Percentiles rank a stretch among this genome's conserved stretches.
phyloP scores from a whole-genome alignment of 2,797 vertebrate genomes.

The Platalea minor region DNA sequence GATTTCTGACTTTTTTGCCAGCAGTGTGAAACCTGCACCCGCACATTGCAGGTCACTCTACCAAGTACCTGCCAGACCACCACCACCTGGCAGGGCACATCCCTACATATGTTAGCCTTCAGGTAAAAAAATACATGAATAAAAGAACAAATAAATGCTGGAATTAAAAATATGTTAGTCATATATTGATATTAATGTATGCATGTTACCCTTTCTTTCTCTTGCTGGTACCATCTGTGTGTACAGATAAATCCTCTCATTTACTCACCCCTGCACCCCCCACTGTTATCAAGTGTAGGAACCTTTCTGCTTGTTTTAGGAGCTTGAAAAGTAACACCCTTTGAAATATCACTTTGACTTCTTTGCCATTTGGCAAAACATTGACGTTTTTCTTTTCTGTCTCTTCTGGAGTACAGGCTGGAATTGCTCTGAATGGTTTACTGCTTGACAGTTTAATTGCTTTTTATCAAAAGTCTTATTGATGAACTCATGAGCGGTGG shows the following conservation, averaged over 20 bases:
- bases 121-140: neutral
- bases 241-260: neutral
- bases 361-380: conserved; percentile 10
- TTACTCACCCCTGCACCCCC: neutral
- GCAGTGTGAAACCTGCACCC: neutral
- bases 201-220: neutral
- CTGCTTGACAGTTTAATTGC: neutral
- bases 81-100: neutral
- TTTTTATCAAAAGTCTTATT: conserved; percentile 21
- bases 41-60: fast-evolving
- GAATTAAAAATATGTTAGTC: neutral
- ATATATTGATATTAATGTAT: neutral
- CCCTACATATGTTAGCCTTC: neutral
- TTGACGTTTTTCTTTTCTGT: neutral
- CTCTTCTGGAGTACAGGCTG: neutral
- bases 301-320: neutral
- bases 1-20: neutral
- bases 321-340: neutral
- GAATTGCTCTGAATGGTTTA: conserved; percentile 4
- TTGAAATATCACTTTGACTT: neutral
- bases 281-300: neutral
- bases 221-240: neutral
- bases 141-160: neutral
- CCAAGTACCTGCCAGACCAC: neutral
- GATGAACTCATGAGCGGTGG: neutral